Evolutionary conservation across 1,140 invertebrate species (phyloP), one percentile per base, ranked within the genome.

Genomic region (Caenorhabditis remanei): DNA sequence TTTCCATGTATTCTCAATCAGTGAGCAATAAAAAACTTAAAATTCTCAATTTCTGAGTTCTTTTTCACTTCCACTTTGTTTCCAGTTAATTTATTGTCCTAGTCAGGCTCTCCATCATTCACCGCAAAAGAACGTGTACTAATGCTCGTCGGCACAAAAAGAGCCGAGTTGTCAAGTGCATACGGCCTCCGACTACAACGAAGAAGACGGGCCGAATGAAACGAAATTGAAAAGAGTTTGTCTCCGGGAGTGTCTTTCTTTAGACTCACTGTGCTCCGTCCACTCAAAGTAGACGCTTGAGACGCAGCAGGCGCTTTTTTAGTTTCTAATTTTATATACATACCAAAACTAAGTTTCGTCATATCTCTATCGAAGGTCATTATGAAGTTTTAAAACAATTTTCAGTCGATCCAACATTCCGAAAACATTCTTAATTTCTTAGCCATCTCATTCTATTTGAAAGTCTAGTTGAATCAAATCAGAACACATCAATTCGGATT

Each of bases 131-230:
- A 79, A 79, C 71, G n/a, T 50, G n/a, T 79, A 79, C 46, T 50
- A 48, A 24, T 79, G 43, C 32, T 65, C 61, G 21, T 13, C 13
- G 46, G 19, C 71, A 53, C 71, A 79, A 79, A 79, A 46, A 79
- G 71, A 79, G 71, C 46, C 46, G 53, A 79, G 46, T 79, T 79
- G 71, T 79, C 71, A 79, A 79, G 71, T 79, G 71, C 71, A 79
- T 50, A 43, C 41, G 65, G 65, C 41, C 40, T 46, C 65, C 65
- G 11, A 71, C 65, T 71, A 41, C 67, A n/a, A 65, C n/a, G 16
- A 71, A 21, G 65, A 46, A 41, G 71, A 79, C 43, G 40, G 46
- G 11, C 71, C 46, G 71, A 79, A 79, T 79, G 46, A 79, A 79
- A 79, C 71, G 43, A 79, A 79, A 79, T 79, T 79, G 71, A 79